Evolutionary conservation across 2,888 invertebrate genomes (phyloP).

Genomic region (Lomographa bimaculata): DNA sequence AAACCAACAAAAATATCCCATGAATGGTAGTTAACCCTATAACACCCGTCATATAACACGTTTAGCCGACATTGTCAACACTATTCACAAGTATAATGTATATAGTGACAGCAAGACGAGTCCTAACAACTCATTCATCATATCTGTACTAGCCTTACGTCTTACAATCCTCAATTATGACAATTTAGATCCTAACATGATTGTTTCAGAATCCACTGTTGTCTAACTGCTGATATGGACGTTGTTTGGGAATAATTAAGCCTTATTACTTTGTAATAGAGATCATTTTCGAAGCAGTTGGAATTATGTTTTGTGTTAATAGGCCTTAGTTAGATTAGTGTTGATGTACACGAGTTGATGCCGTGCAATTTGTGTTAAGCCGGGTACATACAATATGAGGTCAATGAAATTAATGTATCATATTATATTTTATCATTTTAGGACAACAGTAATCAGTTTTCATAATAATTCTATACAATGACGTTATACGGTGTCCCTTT

Average conservation of each 20-base stretch:
- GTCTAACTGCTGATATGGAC: neutral
- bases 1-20: too few relatives aligned
- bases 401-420: too few relatives aligned
- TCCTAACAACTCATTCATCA: slow-evolving; percentile 12
- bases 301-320: neutral
- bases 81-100: slow-evolving; percentile 1
- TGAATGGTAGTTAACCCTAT: too few relatives aligned
- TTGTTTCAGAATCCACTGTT: neutral
- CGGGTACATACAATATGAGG: too few relatives aligned
- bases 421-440: slow-evolving; percentile 3
- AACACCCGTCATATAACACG: slow-evolving; percentile 6
- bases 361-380: slow-evolving; percentile 2
- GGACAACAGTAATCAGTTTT: too few relatives aligned
- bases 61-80: slow-evolving; percentile 1
- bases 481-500: too few relatives aligned
- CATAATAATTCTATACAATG: too few relatives aligned
- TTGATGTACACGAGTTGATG: slow-evolving; percentile 7
- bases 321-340: slow-evolving; percentile 12
- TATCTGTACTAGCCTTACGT: slow-evolving; percentile 4
- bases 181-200: neutral
- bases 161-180: neutral
- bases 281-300: neutral
- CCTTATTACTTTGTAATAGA: neutral
- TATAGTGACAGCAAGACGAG: slow-evolving; percentile 3
- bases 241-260: neutral